These are phyloP conservation scores for Ips typographus DNA, from an alignment of 1,140 invertebrate species.

Conservation along the genomic window DNA sequence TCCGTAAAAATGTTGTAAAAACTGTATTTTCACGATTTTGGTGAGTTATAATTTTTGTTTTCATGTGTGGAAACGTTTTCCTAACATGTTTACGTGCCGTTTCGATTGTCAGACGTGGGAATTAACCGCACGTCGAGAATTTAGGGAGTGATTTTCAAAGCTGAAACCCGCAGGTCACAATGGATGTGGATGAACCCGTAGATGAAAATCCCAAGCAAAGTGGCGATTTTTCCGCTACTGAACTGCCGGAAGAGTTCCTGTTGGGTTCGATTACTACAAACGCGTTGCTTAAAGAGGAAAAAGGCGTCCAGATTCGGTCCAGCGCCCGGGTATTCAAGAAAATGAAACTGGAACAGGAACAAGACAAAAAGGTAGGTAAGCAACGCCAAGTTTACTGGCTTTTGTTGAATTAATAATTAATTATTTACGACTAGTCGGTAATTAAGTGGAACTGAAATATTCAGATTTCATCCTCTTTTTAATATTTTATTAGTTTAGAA, in stretches of 20 bases:
- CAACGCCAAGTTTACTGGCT: not conserved
- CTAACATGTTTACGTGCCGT: too few relatives aligned
- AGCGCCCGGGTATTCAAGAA: slow-evolving; percentile 70
- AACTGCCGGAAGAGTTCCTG: slow-evolving; percentile 15
- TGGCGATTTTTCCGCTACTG: not conserved
- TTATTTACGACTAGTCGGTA: not conserved
- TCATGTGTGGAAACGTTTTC: too few relatives aligned
- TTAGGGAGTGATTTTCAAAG: not conserved
- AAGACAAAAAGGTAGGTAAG: slow-evolving; percentile 28
- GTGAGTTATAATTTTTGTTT: too few relatives aligned
- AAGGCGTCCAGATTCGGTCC: slow-evolving; percentile 60
- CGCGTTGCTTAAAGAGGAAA: slow-evolving; percentile 38
- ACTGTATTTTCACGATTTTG: too few relatives aligned
- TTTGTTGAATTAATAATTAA: not conserved
- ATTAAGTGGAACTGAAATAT: not conserved
- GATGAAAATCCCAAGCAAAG: slow-evolving; percentile 23
- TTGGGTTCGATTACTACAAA: slow-evolving; percentile 36
- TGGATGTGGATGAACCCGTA: slow-evolving; percentile 33
- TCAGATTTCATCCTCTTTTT: not conserved
- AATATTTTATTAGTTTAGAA: not conserved
- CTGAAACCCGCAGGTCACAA: slow-evolving; percentile 15
- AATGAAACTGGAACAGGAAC: slow-evolving; percentile 54
- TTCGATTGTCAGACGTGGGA: too few relatives aligned
- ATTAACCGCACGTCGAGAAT: too few relatives aligned
- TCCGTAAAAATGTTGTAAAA: too few relatives aligned